phyloP scores from a whole-genome alignment of 2,113 vertebrate genomes.

The Sapajus apella region DNA sequence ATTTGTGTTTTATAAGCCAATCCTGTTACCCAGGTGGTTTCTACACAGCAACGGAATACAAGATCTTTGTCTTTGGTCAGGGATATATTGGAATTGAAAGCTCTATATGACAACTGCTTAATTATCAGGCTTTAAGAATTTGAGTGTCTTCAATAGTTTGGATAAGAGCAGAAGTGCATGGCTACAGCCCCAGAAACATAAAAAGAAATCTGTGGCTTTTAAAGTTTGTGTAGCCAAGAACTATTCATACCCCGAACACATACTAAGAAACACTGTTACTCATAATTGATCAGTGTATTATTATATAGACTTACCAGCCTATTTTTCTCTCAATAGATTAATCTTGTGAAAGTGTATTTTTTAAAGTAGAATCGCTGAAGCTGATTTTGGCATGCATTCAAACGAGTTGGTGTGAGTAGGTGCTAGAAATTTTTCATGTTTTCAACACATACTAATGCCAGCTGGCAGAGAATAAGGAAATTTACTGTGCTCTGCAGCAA shows the following conservation, averaged over 20 bases:
- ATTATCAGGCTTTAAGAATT: not conserved
- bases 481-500: not conserved
- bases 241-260: not conserved
- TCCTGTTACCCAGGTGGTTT: not conserved
- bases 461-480: not conserved
- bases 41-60: not conserved
- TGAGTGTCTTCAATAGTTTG: not conserved
- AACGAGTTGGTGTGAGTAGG: not conserved
- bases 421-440: not conserved
- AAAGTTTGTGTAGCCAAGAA: not conserved
- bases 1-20: not conserved
- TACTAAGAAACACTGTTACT: not conserved
- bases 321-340: not conserved
- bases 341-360: not conserved
- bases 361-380: not conserved
- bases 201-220: not conserved
- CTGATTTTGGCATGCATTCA: not conserved
- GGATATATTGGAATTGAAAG: not conserved
- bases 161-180: not conserved
- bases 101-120: not conserved
- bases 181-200: not conserved
- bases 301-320: not conserved
- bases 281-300: not conserved
- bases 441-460: not conserved
- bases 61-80: not conserved